Base-by-base conservation (phyloP, 2,888 invertebrate species). In the Cinara cedri region DNA sequence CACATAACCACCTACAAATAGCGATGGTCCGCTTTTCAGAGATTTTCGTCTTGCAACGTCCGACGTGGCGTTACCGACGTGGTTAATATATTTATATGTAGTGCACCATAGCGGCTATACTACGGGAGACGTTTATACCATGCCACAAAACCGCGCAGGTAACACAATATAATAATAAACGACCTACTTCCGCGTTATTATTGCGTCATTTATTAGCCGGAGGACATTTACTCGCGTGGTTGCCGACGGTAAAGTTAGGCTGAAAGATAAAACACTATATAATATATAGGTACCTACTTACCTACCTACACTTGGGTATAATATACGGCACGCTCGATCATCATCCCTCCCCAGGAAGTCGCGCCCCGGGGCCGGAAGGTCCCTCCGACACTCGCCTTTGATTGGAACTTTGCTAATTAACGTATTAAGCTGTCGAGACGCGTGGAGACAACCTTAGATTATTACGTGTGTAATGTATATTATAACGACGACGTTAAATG, bases 361-460 rank as follows among this genome's bases (percentile, higher is more conserved):
- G 34, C 51, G 26, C 19, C 8, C 26, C 14, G 21, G 44, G 57
- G 44, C 34, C 71, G 13, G 34, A 34, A 34, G 3, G 44, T 44
- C 46, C 46, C 76, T n/a, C 9, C 44, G 34, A 57, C 66, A 44
- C n/a, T 75, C 66, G 42, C 60, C 68, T 70, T 60, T 78, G 76
- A 70, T 78, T 49, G 76, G 60, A 78, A 78, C 76, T 68, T 60
- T 70, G 57, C 76, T 78, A 78, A 78, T 78, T 78, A 78, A 78
- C 76, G 68, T 68, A 78, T 78, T 68, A 60, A 68, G 26, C 34
- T 60, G 49, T n/a, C 11, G 76, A 60, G 60, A 34, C 55, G 55
- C 11, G 76, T 49, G 60, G 21, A 44, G 55, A 54, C 19, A n/a
- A 10, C 19, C 0, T n/a, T 19, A n/a, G 10, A 54, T 9, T 34